Base-by-base conservation (phyloP, 2,888 invertebrate species). In the Orgyia antiqua region DNA sequence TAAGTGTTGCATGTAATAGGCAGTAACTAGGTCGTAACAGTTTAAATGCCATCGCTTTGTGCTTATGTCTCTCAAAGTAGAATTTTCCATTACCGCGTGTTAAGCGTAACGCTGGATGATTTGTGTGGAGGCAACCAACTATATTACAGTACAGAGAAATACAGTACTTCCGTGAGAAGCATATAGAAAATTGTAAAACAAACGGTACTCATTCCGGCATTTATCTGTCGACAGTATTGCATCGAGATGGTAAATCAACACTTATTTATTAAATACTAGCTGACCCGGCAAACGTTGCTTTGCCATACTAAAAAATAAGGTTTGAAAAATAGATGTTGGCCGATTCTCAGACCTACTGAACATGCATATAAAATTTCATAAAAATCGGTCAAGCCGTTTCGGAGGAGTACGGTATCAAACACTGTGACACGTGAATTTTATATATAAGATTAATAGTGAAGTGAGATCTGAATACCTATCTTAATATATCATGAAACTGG, bases 71-170 rank as follows among this genome's bases (percentile, higher is more conserved):
- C 41, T 50, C 47, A 42, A 58, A 80, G 75, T 73, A 59, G 68
- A 67, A 62, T 75, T 73, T 73, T 72, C 78, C 80, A 82, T 82
- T 79, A 78, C 54, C 54, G 45, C 40, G 48, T 42, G 42, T 44
- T 38, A 45, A 53, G 55, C 42, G 60, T 67, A 51, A 62, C 59
- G 57, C 52, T 57, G 45, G 31, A 19, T 45, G 57, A 52, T 49
- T 52, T 67, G 63, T 71, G 71, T 65, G 71, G 64, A 54, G 51
- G 53, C 42, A 39, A 54, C 45, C 29, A 37, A 15, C 4, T 4
- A 15, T 15, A 4, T 42, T 41, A 33, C 35, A 42, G 31, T 43
- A 51, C 43, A 41, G 29, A 42, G 44, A 46, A 38, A 33, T 34
- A 20, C 9, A 37, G 45, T 36, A 43, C 45, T 51, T 53, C 47